Conservation (phyloP, 2,113 vertebrate genomes). For the Castor canadensis region DNA sequence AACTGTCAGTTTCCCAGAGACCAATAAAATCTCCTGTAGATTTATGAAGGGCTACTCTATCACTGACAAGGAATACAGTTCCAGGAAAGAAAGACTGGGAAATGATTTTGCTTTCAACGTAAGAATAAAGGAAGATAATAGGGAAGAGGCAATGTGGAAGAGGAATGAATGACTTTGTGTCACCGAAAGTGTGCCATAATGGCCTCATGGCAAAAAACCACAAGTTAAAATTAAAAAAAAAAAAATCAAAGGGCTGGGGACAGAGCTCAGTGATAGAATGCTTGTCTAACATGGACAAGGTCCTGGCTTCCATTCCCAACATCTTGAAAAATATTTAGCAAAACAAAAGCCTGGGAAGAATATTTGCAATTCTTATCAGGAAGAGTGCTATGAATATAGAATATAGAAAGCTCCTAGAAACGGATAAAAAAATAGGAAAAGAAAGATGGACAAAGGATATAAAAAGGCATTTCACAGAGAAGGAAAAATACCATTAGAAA, state of each 20-base stretch:
- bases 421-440: neutral
- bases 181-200: neutral
- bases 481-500: too few species aligned
- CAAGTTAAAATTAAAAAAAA: neutral
- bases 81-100: neutral
- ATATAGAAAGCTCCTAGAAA: neutral
- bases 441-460: neutral
- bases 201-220: neutral
- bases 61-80: neutral
- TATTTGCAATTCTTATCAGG: neutral
- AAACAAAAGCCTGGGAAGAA: neutral
- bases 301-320: neutral
- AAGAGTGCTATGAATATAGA: neutral
- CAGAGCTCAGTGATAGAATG: neutral
- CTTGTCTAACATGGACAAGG: neutral
- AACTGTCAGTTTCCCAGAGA: neutral
- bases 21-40: constrained; percentile 1
- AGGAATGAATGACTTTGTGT: neutral
- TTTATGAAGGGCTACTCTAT: neutral
- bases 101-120: neutral
- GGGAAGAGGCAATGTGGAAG: neutral
- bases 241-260: neutral
- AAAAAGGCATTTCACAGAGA: constrained; percentile 1
- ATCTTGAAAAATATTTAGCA: neutral
- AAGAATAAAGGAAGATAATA: constrained; percentile 54